Evolutionary conservation across 2,888 invertebrate species (phyloP).

Genomic region (Metellina segmentata): DNA sequence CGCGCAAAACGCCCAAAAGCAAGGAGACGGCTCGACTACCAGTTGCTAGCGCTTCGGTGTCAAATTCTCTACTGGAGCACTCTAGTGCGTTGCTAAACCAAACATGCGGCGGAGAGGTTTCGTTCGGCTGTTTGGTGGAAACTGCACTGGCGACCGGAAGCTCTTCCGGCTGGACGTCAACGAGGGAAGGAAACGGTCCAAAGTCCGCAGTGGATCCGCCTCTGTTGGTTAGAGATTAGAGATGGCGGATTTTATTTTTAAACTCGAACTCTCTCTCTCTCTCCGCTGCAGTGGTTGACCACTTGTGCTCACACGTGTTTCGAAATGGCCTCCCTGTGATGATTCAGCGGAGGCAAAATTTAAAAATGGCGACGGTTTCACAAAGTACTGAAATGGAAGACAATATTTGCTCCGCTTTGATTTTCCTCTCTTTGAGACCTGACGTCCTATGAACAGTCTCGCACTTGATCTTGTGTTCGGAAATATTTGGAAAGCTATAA

Average conservation of each 20-base stretch:
- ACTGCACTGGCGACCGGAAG: conserved; percentile 48
- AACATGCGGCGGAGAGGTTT: no score
- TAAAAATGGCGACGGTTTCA: no score
- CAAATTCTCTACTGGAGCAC: not conserved
- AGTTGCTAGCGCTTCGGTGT: not conserved
- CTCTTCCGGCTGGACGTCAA: conserved; percentile 48
- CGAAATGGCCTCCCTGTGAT: not conserved
- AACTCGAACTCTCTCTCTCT: conserved; percentile 17
- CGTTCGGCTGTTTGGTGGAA: not conserved
- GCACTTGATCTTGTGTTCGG: no score
- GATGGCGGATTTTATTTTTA: conserved; percentile 55
- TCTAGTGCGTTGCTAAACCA: not conserved
- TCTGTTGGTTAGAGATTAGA: conserved; percentile 53
- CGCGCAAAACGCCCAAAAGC: no score
- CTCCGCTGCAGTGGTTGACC: not conserved
- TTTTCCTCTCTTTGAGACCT: no score
- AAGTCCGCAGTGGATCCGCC: conserved; percentile 25
- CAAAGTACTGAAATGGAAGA: no score
- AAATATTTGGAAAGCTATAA: no score
- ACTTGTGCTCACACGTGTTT: conserved; percentile 1
- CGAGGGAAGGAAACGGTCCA: conserved; percentile 50
- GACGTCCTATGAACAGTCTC: no score
- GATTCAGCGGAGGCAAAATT: not conserved
- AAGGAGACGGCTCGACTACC: no score
- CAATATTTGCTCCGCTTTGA: no score